These are phyloP conservation scores for Excalfactoria chinensis DNA, from an alignment of 2,113 vertebrate genomes.

Conservation along the genomic window DNA sequence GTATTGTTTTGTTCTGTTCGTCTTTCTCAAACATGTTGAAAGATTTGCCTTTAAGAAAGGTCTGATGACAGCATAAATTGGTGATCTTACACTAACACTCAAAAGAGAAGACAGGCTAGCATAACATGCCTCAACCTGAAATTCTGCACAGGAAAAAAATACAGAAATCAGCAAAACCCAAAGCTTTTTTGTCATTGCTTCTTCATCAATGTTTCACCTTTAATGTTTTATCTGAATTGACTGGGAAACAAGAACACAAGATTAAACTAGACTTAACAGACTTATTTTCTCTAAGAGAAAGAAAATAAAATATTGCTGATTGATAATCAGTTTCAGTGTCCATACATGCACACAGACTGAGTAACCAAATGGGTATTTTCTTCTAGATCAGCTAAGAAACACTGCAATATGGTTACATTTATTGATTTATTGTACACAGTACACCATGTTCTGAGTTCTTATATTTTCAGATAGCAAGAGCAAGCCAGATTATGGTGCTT, in stretches of 20 bases:
- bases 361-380: not conserved
- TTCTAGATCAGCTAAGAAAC: not conserved
- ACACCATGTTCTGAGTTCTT: not conserved
- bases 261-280: not conserved
- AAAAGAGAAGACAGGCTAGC: not conserved
- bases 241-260: not conserved
- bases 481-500: not conserved
- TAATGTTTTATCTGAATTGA: not conserved
- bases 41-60: conserved; percentile 28
- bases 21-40: conserved; percentile 1
- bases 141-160: not conserved
- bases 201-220: not conserved
- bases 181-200: not conserved
- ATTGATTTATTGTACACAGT: too few relatives aligned
- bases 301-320: not conserved
- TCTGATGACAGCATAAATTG: conserved; percentile 26
- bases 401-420: not conserved
- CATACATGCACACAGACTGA: not conserved
- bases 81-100: not conserved
- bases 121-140: not conserved
- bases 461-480: not conserved
- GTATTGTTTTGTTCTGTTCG: not conserved
- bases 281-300: not conserved
- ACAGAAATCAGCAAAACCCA: not conserved
- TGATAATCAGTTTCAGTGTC: not conserved